Evolutionary conservation across 92 coral and sea anemone genomes (phyloP), one percentile per base, ranked within the genome.

Genomic region (Phenganax subtilis): DNA sequence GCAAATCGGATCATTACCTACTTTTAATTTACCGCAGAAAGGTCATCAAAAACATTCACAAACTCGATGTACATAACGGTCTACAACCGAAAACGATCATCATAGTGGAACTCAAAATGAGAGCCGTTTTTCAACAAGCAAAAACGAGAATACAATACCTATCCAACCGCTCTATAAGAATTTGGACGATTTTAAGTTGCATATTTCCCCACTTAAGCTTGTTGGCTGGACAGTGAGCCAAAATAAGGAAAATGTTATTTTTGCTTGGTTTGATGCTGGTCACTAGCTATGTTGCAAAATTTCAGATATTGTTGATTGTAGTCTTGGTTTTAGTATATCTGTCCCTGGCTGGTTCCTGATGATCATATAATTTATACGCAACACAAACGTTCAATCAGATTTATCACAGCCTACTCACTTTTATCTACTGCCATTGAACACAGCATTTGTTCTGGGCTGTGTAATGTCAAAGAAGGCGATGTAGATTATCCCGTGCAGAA

Each of bases 371-470:
- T 84, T 15, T 84, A 84, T 84, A 54, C 66, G 61, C 67, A 75
- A n/a, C 72, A 84, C 59, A 84, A 84, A 85, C 85, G 88, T 80
- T 88, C 88, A 59, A 81, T 77, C 65, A 65, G 86, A 25, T 85
- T 79, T 85, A 84, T 84, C 27, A 85, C 62, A 78, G 80, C 63
- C 72, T 85, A 25, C 28, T 72, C 74, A 51, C 12, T 79, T 65
- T 76, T 57, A 61, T 79, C 85, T n/a, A 85, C 71, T 55, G 15
- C 60, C 72, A 67, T 62, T n/a, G n/a, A n/a, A n/a, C 66, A 77
- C 70, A 85, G 63, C 71, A 62, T 79, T 47, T 72, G 84, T 83
- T 85, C 0, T 85, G 87, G 71, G 16, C 70, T 80, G n/a, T n/a
- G n/a, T 59, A 7, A 7, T 59, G 8, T 59, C 17, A 25, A 59